Evolutionary conservation across 2,888 invertebrate species (phyloP).

Genomic region (Callosobruchus maculatus): DNA sequence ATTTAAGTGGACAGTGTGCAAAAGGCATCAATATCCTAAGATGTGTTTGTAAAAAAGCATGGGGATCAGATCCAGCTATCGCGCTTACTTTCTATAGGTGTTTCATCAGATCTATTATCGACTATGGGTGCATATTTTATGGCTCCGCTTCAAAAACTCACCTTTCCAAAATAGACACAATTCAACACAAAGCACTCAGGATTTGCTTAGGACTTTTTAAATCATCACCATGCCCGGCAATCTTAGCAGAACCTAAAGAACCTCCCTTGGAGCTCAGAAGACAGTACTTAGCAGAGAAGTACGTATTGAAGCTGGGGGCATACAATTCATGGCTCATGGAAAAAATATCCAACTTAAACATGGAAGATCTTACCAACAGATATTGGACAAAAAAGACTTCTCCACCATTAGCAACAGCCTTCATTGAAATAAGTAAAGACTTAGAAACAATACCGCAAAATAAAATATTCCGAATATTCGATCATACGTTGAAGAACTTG

Average conservation of each 20-base stretch:
- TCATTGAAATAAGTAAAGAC: neutral
- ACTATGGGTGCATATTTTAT: conserved; percentile 4
- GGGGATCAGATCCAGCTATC: conserved; percentile 1
- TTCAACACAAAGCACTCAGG: neutral
- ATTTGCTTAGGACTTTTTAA: neutral
- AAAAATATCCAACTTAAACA: neutral
- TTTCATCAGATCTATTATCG: neutral
- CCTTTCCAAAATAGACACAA: neutral
- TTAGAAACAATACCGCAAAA: neutral
- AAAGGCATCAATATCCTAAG: conserved; percentile 4
- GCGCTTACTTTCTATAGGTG: conserved; percentile 2
- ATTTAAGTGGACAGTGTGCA: neutral
- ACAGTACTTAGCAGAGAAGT: neutral
- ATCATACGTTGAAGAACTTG: neutral
- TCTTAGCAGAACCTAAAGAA: conserved; percentile 4
- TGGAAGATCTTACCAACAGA: neutral
- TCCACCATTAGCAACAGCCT: neutral
- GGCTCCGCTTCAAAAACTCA: conserved; percentile 1
- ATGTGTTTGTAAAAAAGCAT: conserved; percentile 2
- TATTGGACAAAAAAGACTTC: neutral
- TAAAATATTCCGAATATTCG: neutral
- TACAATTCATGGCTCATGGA: neutral
- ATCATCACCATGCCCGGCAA: conserved; percentile 2
- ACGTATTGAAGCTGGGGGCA: neutral
- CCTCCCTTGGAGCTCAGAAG: neutral